These are phyloP conservation scores for Paelopatides confundens DNA, from an alignment of 53 echinoderm and acorn worm genomes.

Conservation along the genomic window DNA sequence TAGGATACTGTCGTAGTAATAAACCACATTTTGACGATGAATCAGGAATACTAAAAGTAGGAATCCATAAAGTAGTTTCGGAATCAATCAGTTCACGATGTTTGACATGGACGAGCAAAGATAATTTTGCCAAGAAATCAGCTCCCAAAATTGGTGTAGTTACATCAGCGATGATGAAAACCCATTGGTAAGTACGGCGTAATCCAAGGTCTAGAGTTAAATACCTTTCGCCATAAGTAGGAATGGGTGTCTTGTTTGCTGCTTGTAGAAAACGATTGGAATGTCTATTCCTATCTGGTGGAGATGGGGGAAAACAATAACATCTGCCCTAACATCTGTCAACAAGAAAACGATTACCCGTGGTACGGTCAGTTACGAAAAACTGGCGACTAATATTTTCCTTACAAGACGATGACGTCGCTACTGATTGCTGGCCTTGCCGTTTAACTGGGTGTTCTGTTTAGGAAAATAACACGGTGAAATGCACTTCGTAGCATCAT, in stretches of 20 bases:
- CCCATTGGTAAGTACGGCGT: conserved; percentile 41
- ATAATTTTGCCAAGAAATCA: conserved; percentile 58
- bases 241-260: conserved; percentile 35
- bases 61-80: conserved; percentile 22
- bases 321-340: conserved; percentile 2
- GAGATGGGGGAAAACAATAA: not conserved
- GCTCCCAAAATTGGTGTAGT: conserved; percentile 64
- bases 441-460: not conserved
- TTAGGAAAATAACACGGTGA: conserved; percentile 23
- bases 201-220: conserved; percentile 57
- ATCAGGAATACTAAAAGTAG: not conserved
- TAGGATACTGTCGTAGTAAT: conserved; percentile 10
- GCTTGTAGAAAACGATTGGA: not conserved
- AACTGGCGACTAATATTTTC: conserved; percentile 38
- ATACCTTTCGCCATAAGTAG: conserved; percentile 53
- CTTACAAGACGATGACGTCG: not conserved
- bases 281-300: not conserved
- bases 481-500: conserved; percentile 4
- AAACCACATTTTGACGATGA: not conserved
- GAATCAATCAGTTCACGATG: conserved; percentile 28
- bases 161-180: conserved; percentile 54
- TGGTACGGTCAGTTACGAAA: conserved; percentile 14
- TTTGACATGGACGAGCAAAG: conserved; percentile 46
- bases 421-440: conserved; percentile 36
- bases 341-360: not conserved